phyloP scores from a whole-genome alignment of 2,113 vertebrate species.

The Salvelinus alpinus region DNA sequence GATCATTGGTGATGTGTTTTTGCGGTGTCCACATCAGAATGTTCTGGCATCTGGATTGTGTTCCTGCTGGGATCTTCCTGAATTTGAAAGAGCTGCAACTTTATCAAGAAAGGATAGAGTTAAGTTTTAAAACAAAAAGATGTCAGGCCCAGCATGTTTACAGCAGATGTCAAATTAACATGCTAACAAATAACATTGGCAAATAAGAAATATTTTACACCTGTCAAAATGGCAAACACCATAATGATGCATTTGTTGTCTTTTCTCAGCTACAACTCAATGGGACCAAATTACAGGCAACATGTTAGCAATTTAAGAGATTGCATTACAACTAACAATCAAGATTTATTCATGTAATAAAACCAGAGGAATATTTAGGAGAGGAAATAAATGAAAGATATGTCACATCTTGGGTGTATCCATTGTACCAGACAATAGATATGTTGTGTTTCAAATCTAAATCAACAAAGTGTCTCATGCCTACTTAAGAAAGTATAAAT shows the following conservation, averaged over 20 bases:
- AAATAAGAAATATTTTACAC: neutral
- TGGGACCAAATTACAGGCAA: conserved; percentile 55
- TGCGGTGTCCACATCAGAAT: neutral
- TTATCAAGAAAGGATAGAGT: neutral
- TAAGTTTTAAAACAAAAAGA: neutral
- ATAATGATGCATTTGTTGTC: conserved; percentile 14
- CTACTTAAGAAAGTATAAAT: conserved; percentile 33
- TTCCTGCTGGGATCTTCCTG: neutral
- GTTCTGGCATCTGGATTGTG: no score
- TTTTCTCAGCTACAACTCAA: conserved; percentile 34
- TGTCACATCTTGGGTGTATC: conserved; percentile 10
- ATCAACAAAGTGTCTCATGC: conserved; percentile 39
- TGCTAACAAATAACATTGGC: neutral
- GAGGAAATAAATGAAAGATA: conserved; percentile 20
- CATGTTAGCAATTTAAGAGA: conserved; percentile 49
- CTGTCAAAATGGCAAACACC: neutral
- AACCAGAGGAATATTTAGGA: conserved; percentile 18
- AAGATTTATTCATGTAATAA: conserved; percentile 58
- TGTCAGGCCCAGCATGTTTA: neutral
- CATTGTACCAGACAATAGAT: conserved; percentile 17
- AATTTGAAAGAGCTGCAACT: neutral
- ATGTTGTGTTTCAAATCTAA: conserved; percentile 18
- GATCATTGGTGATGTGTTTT: neutral
- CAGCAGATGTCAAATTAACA: neutral
- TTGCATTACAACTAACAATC: conserved; percentile 14